Conservation (phyloP, 2,113 vertebrate species). For the Girardinichthys multiradiatus region DNA sequence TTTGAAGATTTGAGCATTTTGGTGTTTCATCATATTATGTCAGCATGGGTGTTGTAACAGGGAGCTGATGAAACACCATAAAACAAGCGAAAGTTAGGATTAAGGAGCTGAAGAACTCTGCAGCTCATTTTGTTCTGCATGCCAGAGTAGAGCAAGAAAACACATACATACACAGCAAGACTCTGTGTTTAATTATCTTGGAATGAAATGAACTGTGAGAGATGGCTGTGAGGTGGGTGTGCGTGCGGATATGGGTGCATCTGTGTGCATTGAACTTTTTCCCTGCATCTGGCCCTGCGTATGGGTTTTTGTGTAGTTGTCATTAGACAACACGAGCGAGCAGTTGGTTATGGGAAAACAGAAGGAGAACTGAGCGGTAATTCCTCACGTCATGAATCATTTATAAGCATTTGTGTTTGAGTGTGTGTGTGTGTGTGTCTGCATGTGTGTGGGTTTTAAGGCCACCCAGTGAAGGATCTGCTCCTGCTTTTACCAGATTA, state of each 20-base stretch:
- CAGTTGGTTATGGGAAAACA: constrained; percentile 31
- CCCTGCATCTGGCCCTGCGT: background rate
- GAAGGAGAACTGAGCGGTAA: constrained; percentile 18
- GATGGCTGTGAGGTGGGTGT: constrained; percentile 20
- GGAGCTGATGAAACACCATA: constrained; percentile 49
- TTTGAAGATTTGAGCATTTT: constrained; percentile 18
- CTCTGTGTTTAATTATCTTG: constrained; percentile 33
- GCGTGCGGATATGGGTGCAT: background rate
- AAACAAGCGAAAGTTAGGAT: constrained; percentile 34
- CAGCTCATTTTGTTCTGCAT: background rate
- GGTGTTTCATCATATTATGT: constrained; percentile 34
- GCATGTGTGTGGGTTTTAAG: background rate
- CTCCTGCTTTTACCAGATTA: background rate
- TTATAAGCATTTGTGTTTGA: constrained; percentile 33
- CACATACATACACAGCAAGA: constrained; percentile 14
- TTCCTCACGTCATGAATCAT: constrained; percentile 35
- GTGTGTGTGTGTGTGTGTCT: background rate
- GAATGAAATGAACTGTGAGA: constrained; percentile 40
- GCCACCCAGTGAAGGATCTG: background rate
- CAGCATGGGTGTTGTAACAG: background rate
- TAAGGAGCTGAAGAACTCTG: background rate
- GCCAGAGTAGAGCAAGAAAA: background rate
- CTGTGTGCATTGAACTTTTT: background rate
- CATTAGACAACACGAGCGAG: constrained; percentile 40
- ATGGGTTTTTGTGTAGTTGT: constrained; percentile 2